Conservation (phyloP, 2,888 invertebrate genomes). For the Tillus elongatus region DNA sequence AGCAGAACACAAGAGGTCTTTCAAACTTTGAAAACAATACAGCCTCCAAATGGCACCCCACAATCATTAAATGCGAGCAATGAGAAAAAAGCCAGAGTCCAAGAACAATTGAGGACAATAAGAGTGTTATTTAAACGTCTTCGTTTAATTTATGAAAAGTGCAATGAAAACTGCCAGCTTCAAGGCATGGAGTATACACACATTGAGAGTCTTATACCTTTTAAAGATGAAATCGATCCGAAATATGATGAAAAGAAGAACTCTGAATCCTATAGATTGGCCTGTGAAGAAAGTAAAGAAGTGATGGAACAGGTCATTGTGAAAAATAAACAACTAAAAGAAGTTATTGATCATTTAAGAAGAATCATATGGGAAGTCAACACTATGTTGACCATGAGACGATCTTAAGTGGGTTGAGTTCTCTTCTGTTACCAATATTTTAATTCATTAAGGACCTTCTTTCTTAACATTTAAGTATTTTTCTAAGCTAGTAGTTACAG, state of each 20-base stretch:
- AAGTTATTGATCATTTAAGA: slow-evolving; percentile 86
- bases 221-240: slow-evolving; percentile 79
- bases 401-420: too few relatives aligned
- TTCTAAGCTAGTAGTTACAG: too few relatives aligned
- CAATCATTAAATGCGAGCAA: slow-evolving; percentile 65
- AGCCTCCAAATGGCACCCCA: slow-evolving; percentile 68
- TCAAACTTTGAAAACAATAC: slow-evolving; percentile 72
- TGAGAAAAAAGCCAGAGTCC: slow-evolving; percentile 80
- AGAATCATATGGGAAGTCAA: slow-evolving; percentile 96
- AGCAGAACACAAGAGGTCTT: slow-evolving; percentile 86
- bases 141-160: slow-evolving; percentile 82
- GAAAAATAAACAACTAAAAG: slow-evolving; percentile 87
- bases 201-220: slow-evolving; percentile 82
- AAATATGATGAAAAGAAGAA: slow-evolving; percentile 79
- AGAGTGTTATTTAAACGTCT: slow-evolving; percentile 75
- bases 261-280: slow-evolving; percentile 74
- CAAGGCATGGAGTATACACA: slow-evolving; percentile 88
- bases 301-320: slow-evolving; percentile 81
- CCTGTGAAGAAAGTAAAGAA: slow-evolving; percentile 77
- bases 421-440: too few relatives aligned
- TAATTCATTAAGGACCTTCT: too few relatives aligned
- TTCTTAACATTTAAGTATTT: too few relatives aligned
- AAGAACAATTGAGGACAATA: slow-evolving; percentile 76
- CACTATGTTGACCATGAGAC: slow-evolving; percentile 91
- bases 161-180: slow-evolving; percentile 80